Evolutionary conservation across 1,140 invertebrate species (phyloP).

Genomic region (Oreohelix idahoensis): DNA sequence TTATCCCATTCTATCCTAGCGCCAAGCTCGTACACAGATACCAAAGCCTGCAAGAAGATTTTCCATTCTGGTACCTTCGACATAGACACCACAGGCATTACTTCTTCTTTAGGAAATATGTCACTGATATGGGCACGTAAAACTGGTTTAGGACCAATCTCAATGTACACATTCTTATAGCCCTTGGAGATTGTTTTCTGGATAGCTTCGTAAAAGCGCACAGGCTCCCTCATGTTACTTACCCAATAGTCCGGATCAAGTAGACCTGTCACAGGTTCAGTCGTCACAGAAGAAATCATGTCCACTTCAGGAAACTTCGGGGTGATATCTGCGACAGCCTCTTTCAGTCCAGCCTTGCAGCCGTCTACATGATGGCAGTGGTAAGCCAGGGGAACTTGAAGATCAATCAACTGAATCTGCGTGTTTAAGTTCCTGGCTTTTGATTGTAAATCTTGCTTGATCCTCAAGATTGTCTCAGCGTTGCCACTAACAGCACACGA

Average conservation of each 20-base stretch:
- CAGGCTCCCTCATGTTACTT: slow-evolving; percentile 51
- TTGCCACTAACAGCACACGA: slow-evolving; percentile 59
- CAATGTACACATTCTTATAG: slow-evolving; percentile 51
- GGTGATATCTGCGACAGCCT: slow-evolving; percentile 31
- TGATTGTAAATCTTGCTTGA: slow-evolving; percentile 38
- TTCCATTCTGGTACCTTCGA: slow-evolving; percentile 44
- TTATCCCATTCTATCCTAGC: slow-evolving; percentile 43
- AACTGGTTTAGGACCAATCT: slow-evolving; percentile 58
- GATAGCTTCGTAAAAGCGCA: slow-evolving; percentile 48
- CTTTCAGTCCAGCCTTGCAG: slow-evolving; percentile 38
- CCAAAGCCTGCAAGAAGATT: slow-evolving; percentile 38
- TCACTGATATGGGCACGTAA: slow-evolving; percentile 48
- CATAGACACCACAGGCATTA: slow-evolving; percentile 49
- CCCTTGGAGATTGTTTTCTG: slow-evolving; percentile 23
- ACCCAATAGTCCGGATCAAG: slow-evolving; percentile 49
- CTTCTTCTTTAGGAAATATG: slow-evolving; percentile 42
- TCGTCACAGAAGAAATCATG: slow-evolving; percentile 55
- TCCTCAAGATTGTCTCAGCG: slow-evolving; percentile 29
- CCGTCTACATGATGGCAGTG: slow-evolving; percentile 51
- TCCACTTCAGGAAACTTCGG: slow-evolving; percentile 31
- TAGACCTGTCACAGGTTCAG: slow-evolving; percentile 20
- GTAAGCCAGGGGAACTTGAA: slow-evolving; percentile 53
- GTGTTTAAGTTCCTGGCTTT: slow-evolving; percentile 22
- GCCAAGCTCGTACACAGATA: slow-evolving; percentile 38
- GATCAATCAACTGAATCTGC: slow-evolving; percentile 37